A percentile compares a stretch with the other conserved stretches of the same genome.
phyloP scores from a whole-genome alignment of 35 echinoderm and acorn worm genomes.

The Apostichopus californicus region DNA sequence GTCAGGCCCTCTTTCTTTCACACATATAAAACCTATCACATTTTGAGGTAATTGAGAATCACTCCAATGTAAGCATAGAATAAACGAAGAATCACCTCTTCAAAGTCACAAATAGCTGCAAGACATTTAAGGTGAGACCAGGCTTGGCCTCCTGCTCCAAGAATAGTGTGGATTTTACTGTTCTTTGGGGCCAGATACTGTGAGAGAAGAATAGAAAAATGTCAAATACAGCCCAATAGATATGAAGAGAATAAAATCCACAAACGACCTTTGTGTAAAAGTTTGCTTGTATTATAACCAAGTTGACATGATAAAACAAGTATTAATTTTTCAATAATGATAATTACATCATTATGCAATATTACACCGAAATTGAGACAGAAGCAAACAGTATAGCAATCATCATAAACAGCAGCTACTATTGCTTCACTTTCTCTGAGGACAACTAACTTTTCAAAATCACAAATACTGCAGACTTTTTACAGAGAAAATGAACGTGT shows the following conservation, averaged over 20 bases:
- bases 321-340: neutral
- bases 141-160: constrained; percentile 14
- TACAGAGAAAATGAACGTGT: no score
- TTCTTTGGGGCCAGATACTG: constrained; percentile 17
- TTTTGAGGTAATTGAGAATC: neutral
- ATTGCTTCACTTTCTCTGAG: no score
- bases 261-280: no score
- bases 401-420: neutral
- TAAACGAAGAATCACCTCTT: neutral
- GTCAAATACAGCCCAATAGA: neutral
- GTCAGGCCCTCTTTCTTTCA: no score
- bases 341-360: neutral
- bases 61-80: neutral
- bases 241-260: neutral
- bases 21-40: neutral
- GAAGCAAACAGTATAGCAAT: neutral
- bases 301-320: neutral
- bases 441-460: no score
- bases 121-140: neutral
- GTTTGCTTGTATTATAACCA: no score
- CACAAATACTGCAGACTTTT: no score
- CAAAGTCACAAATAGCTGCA: constrained; percentile 9
- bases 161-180: constrained; percentile 38
- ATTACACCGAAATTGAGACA: neutral
- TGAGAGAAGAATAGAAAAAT: neutral